Conservation (phyloP, 2,888 invertebrate genomes). For the Pollenia amentaria region DNA sequence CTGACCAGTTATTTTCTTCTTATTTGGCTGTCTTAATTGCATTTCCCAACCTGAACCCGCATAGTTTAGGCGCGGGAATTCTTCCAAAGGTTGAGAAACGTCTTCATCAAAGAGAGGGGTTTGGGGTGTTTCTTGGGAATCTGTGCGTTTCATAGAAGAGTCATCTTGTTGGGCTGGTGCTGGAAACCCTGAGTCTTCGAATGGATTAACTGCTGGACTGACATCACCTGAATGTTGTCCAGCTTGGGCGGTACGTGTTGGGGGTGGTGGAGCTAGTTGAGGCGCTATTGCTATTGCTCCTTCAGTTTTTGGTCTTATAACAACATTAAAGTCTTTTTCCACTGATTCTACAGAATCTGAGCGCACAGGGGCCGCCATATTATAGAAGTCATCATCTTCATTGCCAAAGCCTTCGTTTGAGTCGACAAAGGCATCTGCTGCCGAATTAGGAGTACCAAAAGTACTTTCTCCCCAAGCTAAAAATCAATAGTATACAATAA, state of each 20-base stretch:
- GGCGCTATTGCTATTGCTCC: conserved; percentile 87
- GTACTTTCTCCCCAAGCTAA: conserved; percentile 84
- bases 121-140: conserved; percentile 93
- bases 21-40: conserved; percentile 97
- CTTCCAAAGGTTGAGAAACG: conserved; percentile 95
- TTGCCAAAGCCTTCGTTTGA: conserved; percentile 87
- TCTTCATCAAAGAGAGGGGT: conserved; percentile 97
- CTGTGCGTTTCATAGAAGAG: conserved; percentile 85
- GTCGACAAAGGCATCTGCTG: conserved; percentile 80
- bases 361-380: conserved; percentile 89
- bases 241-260: conserved; percentile 75
- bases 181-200: conserved; percentile 84
- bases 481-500: conserved; percentile 22
- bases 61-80: conserved; percentile 93
- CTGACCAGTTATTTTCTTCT: conserved; percentile 97
- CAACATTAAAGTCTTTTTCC: conserved; percentile 91
- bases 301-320: conserved; percentile 87
- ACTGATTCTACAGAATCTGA: conserved; percentile 90
- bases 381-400: conserved; percentile 91
- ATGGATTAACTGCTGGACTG: conserved; percentile 90
- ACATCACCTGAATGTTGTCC: conserved; percentile 84
- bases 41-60: conserved; percentile 97
- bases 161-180: conserved; percentile 77
- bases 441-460: conserved; percentile 81
- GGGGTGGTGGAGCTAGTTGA: conserved; percentile 89